A percentile compares a stretch with the other conserved stretches of the same genome.
Evolutionary conservation across 1,140 invertebrate species (phyloP).

Genomic region (Diabrotica virgifera): DNA sequence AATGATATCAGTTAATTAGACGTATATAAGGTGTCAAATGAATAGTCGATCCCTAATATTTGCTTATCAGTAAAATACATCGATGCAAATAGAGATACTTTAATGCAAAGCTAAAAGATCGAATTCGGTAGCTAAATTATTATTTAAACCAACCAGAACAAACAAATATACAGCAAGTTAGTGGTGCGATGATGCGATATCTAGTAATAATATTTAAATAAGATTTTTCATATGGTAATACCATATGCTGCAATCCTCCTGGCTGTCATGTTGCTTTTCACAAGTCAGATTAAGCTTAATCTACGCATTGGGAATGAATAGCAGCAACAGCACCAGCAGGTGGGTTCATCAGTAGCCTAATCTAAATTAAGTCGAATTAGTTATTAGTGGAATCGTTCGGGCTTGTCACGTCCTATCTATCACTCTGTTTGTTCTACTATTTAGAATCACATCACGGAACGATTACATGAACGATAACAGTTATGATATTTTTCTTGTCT

Average conservation of each 20-base stretch:
- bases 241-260: slow-evolving; percentile 33
- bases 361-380: slow-evolving; percentile 26
- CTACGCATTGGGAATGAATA: slow-evolving; percentile 30
- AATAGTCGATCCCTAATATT: no score
- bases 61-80: no score
- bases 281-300: slow-evolving; percentile 34
- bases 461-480: slow-evolving; percentile 24
- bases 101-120: no score
- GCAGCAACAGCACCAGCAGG: no score
- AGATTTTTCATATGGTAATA: slow-evolving; percentile 16
- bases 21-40: no score
- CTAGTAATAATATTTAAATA: slow-evolving; percentile 17
- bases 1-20: no score
- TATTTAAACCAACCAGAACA: no score
- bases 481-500: no score
- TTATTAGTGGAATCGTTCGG: slow-evolving; percentile 24
- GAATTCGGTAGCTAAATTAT: no score
- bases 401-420: slow-evolving; percentile 31
- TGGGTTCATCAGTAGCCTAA: slow-evolving; percentile 34
- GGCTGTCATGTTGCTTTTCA: slow-evolving; percentile 32
- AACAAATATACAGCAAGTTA: not conserved
- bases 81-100: no score
- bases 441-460: slow-evolving; percentile 32
- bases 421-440: slow-evolving; percentile 20
- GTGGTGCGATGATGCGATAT: not conserved